Evolutionary conservation across 2,888 invertebrate species (phyloP).

Genomic region (Uropetala carovei): DNA sequence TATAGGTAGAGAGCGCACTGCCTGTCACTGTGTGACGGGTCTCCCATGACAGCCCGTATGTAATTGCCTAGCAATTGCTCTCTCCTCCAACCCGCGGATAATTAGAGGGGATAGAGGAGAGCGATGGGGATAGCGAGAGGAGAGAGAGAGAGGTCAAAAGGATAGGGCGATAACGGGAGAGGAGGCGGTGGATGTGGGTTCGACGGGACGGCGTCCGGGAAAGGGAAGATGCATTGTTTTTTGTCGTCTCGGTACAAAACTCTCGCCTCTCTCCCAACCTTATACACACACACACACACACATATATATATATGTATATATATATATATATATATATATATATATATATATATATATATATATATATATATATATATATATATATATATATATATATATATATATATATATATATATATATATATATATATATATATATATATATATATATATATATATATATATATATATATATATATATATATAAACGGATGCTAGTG

Average conservation of each 20-base stretch:
- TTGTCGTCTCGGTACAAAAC: not conserved
- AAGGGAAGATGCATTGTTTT: conserved; percentile 38
- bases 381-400: too few relatives aligned
- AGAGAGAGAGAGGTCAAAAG: conserved; percentile 39
- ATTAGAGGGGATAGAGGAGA: not conserved
- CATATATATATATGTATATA: too few relatives aligned
- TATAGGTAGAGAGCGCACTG: conserved; percentile 39
- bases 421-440: too few relatives aligned
- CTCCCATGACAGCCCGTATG: conserved; percentile 67
- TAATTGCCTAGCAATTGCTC: conserved; percentile 66
- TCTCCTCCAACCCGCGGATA: conserved; percentile 9
- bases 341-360: too few relatives aligned
- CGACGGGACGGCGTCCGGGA: not conserved
- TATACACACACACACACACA: not conserved
- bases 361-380: too few relatives aligned
- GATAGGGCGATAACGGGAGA: conserved; percentile 60
- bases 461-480: too few relatives aligned
- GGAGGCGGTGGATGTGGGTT: not conserved
- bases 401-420: too few relatives aligned
- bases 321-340: too few relatives aligned
- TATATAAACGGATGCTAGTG: conserved; percentile 43
- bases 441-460: too few relatives aligned
- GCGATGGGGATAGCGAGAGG: not conserved
- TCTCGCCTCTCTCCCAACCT: not conserved
- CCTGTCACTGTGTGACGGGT: conserved; percentile 67